Evolutionary conservation across 2,113 vertebrate genomes (phyloP).

Genomic region (Grantiella picta): DNA sequence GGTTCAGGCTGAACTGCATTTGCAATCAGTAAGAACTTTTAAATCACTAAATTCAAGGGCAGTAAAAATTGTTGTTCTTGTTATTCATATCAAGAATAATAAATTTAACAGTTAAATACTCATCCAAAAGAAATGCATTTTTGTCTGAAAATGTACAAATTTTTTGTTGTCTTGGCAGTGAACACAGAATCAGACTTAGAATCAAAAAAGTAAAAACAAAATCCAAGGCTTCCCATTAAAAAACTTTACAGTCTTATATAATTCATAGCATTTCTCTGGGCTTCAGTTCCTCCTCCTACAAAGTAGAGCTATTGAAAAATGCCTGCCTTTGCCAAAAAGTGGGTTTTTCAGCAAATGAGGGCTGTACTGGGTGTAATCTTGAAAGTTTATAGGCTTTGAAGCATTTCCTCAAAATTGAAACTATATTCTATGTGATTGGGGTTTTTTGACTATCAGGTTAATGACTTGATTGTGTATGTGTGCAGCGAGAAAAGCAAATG

Average conservation of each 20-base stretch:
- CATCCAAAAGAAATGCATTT: not conserved
- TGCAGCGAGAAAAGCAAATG: rapidly evolving
- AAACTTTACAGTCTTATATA: not conserved
- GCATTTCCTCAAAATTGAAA: not conserved
- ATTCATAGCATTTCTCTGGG: not conserved
- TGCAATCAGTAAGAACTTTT: not conserved
- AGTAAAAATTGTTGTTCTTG: not conserved
- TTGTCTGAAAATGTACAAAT: not conserved
- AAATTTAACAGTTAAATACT: not conserved
- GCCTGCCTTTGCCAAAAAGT: not conserved
- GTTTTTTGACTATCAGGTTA: rapidly evolving
- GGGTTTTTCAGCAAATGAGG: not conserved
- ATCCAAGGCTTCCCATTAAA: not conserved
- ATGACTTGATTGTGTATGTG: not conserved
- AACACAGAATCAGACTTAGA: not conserved
- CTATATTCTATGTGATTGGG: rapidly evolving
- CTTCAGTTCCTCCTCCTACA: not conserved
- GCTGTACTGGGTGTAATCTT: not conserved
- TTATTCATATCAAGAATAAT: not conserved
- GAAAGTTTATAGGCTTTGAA: not conserved
- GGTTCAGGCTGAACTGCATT: not conserved
- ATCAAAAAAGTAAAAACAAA: not conserved
- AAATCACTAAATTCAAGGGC: not conserved
- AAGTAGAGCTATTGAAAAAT: not conserved
- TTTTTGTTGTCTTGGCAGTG: not conserved